These are phyloP conservation scores for Drosophila littoralis DNA, from an alignment of 1,140 invertebrate genomes.

Conservation along the genomic window DNA sequence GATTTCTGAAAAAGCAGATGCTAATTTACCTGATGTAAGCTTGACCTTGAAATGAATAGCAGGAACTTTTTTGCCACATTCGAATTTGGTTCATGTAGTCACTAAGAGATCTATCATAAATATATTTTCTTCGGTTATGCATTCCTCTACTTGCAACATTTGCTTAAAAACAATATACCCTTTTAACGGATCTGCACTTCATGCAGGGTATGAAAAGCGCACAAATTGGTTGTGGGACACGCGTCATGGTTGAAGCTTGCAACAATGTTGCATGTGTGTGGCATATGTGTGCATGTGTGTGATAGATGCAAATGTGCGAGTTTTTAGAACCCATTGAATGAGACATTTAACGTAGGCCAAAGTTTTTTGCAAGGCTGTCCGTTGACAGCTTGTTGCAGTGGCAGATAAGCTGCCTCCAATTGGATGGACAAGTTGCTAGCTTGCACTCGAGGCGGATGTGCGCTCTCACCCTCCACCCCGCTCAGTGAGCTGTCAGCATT, in stretches of 20 bases:
- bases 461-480: no score
- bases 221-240: slow-evolving; percentile 38
- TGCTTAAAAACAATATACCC: background rate
- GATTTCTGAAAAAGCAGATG: no score
- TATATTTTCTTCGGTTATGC: no score
- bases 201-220: slow-evolving; percentile 2
- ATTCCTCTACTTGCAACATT: no score
- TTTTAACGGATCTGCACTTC: background rate
- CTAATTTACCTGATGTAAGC: no score
- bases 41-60: no score
- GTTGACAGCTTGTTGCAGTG: slow-evolving; percentile 3
- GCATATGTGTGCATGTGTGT: background rate
- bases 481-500: slow-evolving; percentile 11
- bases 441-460: background rate
- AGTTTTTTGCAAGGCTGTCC: background rate
- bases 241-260: background rate
- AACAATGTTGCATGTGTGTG: slow-evolving; percentile 23
- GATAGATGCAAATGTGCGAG: background rate
- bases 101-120: no score
- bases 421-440: slow-evolving; percentile 1
- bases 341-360: slow-evolving; percentile 7
- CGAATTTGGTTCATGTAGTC: no score
- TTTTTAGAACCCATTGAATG: background rate
- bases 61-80: no score
- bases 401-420: slow-evolving; percentile 2